These are phyloP conservation scores for Schizothorax lantsangensis DNA, from an alignment of 2,797 vertebrate genomes.

Conservation along the genomic window DNA sequence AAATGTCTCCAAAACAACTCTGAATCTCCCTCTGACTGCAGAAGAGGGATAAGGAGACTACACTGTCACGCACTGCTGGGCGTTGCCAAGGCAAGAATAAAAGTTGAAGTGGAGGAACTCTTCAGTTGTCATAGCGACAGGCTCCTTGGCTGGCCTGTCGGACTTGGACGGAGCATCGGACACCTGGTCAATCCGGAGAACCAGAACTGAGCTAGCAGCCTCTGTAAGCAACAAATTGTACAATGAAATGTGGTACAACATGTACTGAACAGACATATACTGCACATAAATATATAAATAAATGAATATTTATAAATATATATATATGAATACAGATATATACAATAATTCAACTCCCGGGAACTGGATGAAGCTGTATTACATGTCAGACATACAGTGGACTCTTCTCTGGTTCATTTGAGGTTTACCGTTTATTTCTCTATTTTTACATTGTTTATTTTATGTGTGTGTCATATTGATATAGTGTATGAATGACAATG, in stretches of 20 bases:
- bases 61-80: constrained; percentile 62
- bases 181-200: constrained; percentile 52
- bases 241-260: constrained; percentile 61
- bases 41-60: constrained; percentile 49
- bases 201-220: constrained; percentile 49
- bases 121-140: constrained; percentile 64
- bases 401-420: constrained; percentile 65
- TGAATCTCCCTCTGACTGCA: constrained; percentile 48
- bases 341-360: constrained; percentile 47
- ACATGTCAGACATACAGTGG: constrained; percentile 80
- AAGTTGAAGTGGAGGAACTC: constrained; percentile 64
- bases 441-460: constrained; percentile 65
- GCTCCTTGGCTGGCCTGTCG: constrained; percentile 47
- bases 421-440: constrained; percentile 70
- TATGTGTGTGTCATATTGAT: constrained; percentile 76
- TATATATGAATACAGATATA: constrained; percentile 68
- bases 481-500: constrained; percentile 78
- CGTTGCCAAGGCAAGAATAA: constrained; percentile 63
- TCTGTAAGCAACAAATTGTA: constrained; percentile 47
- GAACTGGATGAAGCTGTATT: constrained; percentile 83
- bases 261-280: constrained; percentile 60
- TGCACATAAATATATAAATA: constrained; percentile 55
- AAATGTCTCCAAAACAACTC: constrained; percentile 50
- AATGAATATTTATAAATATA: constrained; percentile 68
- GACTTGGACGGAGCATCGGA: constrained; percentile 55